Percentiles rank a stretch among this genome's conserved stretches.
These are phyloP conservation scores for Procambarus virginalis DNA, from an alignment of 1,140 invertebrate genomes.

Conservation along the genomic window DNA sequence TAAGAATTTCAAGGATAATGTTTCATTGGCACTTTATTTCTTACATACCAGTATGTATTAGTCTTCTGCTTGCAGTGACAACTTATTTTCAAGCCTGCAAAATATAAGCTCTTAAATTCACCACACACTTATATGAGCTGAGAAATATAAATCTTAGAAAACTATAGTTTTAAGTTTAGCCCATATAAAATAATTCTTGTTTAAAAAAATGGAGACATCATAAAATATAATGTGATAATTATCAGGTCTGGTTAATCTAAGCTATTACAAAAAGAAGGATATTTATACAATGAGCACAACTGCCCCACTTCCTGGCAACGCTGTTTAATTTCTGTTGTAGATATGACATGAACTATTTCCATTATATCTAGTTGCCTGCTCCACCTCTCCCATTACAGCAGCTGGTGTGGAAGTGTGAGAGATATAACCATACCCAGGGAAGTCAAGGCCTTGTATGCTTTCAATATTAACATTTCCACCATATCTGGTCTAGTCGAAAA, in stretches of 20 bases:
- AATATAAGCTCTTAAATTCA: slow-evolving; percentile 9
- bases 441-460: background rate
- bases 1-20: background rate
- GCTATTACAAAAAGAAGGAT: background rate
- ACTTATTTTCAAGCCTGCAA: slow-evolving; percentile 28
- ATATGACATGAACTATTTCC: background rate
- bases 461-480: too few relatives aligned
- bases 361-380: background rate
- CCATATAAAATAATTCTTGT: slow-evolving; percentile 40
- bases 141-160: slow-evolving; percentile 46
- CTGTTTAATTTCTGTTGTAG: background rate
- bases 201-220: slow-evolving; percentile 29
- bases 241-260: background rate
- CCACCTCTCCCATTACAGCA: background rate
- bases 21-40: background rate
- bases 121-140: slow-evolving; percentile 22
- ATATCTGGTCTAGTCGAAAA: too few relatives aligned
- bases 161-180: slow-evolving; percentile 43
- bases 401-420: background rate
- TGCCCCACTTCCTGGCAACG: background rate
- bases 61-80: slow-evolving; percentile 19
- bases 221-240: slow-evolving; percentile 7
- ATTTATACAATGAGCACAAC: background rate
- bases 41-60: background rate
- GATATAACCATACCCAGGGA: too few relatives aligned